Evolutionary conservation across 92 coral and sea anemone species (phyloP), one percentile per base, ranked within the genome.

Genomic region (Parazoanthus atlanticus): DNA sequence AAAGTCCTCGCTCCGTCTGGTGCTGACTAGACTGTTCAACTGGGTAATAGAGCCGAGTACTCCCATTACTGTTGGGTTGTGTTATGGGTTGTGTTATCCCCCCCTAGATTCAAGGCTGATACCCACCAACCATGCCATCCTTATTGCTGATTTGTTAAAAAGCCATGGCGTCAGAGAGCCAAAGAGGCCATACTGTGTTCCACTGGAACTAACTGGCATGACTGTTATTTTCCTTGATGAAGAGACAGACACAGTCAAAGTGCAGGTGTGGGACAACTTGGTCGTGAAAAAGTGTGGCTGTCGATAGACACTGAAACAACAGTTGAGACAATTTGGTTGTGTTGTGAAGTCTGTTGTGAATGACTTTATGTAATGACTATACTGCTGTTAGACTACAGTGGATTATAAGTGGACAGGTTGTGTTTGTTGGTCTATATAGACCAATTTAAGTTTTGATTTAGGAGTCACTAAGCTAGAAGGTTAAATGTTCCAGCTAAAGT

Each of bases 261-360:
- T 83, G 49, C n/a, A 26, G 61, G 86, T 83, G 15, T 83, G 86
- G 86, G 61, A 83, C 36, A 41, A 83, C 1, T 28, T 41, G 25
- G 7, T 83, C 5, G 86, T 71, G 16, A 41, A 65, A 83, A 67
- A 41, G 40, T 83, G 86, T 38, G 38, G 86, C 86, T 83, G 86
- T 28, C 86, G 86, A 49, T 83, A 83, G 46, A 11, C 43, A 31
- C 28, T 61, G 21, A 61, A 19, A 23, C 28, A 56, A 1, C 66
- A 56, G 66, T 56, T 12, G 0, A 46, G 52, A 46, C 52, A 46
- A 8, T 16, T 52, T 13, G 1, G 21, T 52, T 52, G 58, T 13
- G 58, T 52, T 52, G 21, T 15, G n/a, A 13, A 12, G 21, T 52
- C 58, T 52, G 19, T 52, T 52, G 58, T 43, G 49, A 43, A 43